Conservation (phyloP, 1,140 invertebrate genomes). For the Saccostrea echinata region DNA sequence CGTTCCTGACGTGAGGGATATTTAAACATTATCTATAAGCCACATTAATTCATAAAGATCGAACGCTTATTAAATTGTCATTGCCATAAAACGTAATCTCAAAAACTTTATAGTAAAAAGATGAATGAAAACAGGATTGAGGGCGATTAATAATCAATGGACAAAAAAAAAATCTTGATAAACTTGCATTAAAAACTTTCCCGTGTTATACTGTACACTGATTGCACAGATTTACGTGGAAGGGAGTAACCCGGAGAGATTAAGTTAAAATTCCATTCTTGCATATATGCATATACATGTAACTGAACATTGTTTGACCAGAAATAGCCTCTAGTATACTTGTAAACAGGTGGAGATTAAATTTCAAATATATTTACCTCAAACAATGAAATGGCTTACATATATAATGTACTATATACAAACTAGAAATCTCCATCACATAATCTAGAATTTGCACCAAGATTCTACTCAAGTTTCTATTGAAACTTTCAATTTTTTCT, state of each 20-base stretch:
- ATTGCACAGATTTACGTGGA: neutral
- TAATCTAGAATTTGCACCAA: neutral
- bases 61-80: neutral
- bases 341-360: neutral
- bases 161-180: neutral
- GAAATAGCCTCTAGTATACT: neutral
- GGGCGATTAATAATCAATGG: neutral
- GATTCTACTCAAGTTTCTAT: neutral
- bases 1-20: neutral
- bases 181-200: neutral
- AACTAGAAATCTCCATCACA: neutral
- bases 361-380: neutral
- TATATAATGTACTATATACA: neutral
- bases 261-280: neutral
- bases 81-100: neutral
- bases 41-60: slow-evolving; percentile 9
- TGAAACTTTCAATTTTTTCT: neutral
- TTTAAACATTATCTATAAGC: slow-evolving; percentile 21
- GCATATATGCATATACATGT: neutral
- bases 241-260: neutral
- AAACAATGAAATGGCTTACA: neutral
- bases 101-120: neutral
- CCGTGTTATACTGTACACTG: neutral
- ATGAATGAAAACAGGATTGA: slow-evolving; percentile 3
- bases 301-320: neutral